Percentiles rank a stretch among this genome's conserved stretches.
These are phyloP conservation scores for Myathropa florea DNA, from an alignment of 2,888 invertebrate species.

Conservation along the genomic window DNA sequence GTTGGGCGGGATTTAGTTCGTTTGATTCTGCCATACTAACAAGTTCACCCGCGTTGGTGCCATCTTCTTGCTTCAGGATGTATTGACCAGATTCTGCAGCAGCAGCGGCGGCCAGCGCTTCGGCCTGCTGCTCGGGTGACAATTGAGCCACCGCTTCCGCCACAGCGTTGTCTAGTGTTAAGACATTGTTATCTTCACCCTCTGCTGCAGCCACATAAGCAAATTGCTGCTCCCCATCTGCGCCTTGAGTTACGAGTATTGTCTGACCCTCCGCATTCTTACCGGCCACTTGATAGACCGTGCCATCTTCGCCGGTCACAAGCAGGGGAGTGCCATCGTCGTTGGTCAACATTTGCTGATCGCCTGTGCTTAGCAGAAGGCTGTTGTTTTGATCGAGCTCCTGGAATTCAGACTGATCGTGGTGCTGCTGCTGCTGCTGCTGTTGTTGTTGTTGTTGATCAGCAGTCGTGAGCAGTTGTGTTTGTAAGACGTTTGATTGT, in stretches of 20 bases:
- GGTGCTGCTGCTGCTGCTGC: conserved; percentile 76
- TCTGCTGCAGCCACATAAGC: conserved; percentile 85
- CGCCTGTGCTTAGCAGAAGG: conserved; percentile 75
- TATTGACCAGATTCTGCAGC: conserved; percentile 76
- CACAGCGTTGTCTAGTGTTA: conserved; percentile 80
- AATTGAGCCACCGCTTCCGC: conserved; percentile 79
- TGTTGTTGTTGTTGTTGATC: conserved; percentile 76
- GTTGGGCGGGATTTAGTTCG: conserved; percentile 73
- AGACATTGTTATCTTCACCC: conserved; percentile 82
- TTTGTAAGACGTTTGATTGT: conserved; percentile 73
- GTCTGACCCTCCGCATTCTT: conserved; percentile 90
- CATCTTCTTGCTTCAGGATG: conserved; percentile 77
- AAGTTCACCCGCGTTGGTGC: conserved; percentile 72
- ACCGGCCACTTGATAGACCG: conserved; percentile 86
- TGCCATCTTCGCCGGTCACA: conserved; percentile 91
- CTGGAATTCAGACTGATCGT: conserved; percentile 74
- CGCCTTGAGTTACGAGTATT: conserved; percentile 87
- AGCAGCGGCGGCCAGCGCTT: conserved; percentile 74
- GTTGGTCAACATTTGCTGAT: conserved; percentile 80
- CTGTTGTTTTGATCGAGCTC: conserved; percentile 75
- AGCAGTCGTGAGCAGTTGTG: conserved; percentile 72
- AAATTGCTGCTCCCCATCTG: conserved; percentile 88
- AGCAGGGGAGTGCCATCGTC: conserved; percentile 87
- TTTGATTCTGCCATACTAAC: conserved; percentile 76
- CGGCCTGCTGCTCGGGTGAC: conserved; percentile 76